These are phyloP conservation scores for Subacronicta megacephala DNA, from an alignment of 2,888 invertebrate genomes.

Conservation along the genomic window DNA sequence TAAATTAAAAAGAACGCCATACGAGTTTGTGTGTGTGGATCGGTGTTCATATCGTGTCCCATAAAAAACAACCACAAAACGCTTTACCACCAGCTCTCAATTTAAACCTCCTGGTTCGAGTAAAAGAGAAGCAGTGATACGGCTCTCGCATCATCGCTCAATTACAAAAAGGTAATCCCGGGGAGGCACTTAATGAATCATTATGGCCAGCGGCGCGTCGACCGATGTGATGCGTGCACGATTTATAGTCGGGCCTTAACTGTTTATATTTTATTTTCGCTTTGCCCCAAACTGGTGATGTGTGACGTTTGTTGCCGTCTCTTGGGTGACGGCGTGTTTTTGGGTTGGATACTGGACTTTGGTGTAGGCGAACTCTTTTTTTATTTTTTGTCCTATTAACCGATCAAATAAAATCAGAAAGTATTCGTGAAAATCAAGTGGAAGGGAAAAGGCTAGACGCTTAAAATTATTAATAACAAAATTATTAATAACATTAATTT, in stretches of 20 bases:
- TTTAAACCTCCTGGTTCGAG: slow-evolving; percentile 60
- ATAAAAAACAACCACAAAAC: slow-evolving; percentile 38
- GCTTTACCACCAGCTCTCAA: slow-evolving; percentile 36
- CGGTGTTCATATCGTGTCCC: slow-evolving; percentile 18
- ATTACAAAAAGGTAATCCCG: slow-evolving; percentile 89
- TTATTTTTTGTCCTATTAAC: slow-evolving; percentile 1
- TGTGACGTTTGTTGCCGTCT: slow-evolving; percentile 53
- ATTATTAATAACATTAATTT: no score
- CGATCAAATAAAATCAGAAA: no score
- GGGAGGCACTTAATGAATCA: slow-evolving; percentile 89
- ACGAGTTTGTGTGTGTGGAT: not conserved
- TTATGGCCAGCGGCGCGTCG: slow-evolving; percentile 81
- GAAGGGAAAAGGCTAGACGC: no score
- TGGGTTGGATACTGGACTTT: slow-evolving; percentile 9
- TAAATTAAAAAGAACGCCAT: not conserved
- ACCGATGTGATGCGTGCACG: slow-evolving; percentile 71
- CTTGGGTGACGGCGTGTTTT: slow-evolving; percentile 47
- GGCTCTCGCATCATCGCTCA: slow-evolving; percentile 87
- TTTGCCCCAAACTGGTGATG: slow-evolving; percentile 20
- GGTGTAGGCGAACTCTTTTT: not conserved
- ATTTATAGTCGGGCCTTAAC: slow-evolving; percentile 77
- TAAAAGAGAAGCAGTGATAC: slow-evolving; percentile 85
- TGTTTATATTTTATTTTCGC: slow-evolving; percentile 61
- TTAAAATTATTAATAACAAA: no score
- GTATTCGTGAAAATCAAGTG: no score